These are phyloP conservation scores for Mesitornis unicolor DNA, from an alignment of 2,113 vertebrate species.

Conservation along the genomic window DNA sequence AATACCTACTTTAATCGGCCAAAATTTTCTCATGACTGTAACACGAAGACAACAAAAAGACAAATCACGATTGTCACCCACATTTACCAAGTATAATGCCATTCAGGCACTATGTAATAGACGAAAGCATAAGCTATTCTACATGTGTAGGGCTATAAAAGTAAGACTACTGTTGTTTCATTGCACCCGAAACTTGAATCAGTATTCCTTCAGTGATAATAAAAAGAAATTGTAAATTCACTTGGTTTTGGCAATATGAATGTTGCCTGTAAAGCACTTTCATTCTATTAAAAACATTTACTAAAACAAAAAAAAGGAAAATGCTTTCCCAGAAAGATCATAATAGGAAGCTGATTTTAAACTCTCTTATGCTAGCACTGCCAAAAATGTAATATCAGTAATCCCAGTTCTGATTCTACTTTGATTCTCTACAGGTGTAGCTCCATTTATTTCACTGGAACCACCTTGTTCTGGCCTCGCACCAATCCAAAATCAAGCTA, in stretches of 20 bases:
- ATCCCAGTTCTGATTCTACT: not conserved
- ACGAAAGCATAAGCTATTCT: not conserved
- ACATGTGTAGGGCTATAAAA: conserved; percentile 11
- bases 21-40: too few relatives aligned
- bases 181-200: conserved; percentile 25
- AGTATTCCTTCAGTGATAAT: conserved; percentile 41
- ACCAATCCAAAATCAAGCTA: not conserved
- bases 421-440: not conserved
- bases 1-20: too few relatives aligned
- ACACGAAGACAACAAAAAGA: not conserved
- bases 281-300: conserved; percentile 54
- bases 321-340: not conserved
- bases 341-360: not conserved
- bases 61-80: not conserved
- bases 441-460: not conserved
- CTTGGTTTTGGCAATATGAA: conserved; percentile 16
- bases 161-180: conserved; percentile 24
- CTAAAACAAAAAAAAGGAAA: conserved; percentile 8
- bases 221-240: conserved; percentile 57
- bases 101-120: not conserved
- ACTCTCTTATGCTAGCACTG: not conserved
- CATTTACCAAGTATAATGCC: not conserved
- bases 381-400: not conserved
- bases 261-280: conserved; percentile 40
- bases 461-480: not conserved